Evolutionary conservation across 1,140 invertebrate genomes (phyloP).

Genomic region (Aphelenchoides avenae): DNA sequence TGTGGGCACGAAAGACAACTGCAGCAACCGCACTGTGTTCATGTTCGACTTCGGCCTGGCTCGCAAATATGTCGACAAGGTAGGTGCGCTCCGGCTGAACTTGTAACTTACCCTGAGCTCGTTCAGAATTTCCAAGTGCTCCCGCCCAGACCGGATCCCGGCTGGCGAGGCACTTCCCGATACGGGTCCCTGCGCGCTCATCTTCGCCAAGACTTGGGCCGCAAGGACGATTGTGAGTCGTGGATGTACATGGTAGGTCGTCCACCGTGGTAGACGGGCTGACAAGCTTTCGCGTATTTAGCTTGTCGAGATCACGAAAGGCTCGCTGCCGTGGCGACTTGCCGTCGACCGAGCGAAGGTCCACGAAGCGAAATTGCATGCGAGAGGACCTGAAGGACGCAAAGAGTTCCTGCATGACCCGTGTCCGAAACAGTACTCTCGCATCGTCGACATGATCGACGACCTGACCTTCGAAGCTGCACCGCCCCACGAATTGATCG

Average conservation of each 20-base stretch:
- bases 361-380: constrained; percentile 13
- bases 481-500: constrained; percentile 17
- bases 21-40: constrained; percentile 17
- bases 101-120: too few relatives aligned
- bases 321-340: constrained; percentile 23
- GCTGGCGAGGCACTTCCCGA: constrained; percentile 23
- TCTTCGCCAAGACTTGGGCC: constrained; percentile 17
- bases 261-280: background rate
- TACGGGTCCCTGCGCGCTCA: constrained; percentile 30
- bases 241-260: constrained; percentile 23
- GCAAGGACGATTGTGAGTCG: constrained; percentile 21
- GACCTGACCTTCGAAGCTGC: constrained; percentile 13
- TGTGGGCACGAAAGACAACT: constrained; percentile 20
- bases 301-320: constrained; percentile 23
- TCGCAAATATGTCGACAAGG: constrained; percentile 24
- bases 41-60: constrained; percentile 31
- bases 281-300: too few relatives aligned
- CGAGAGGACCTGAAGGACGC: constrained; percentile 12
- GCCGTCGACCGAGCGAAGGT: constrained; percentile 14
- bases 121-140: constrained; percentile 17
- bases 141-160: constrained; percentile 15
- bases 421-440: constrained; percentile 21
- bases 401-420: constrained; percentile 15
- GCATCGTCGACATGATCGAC: constrained; percentile 10
- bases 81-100: background rate